Evolutionary conservation across 2,888 invertebrate genomes (phyloP).

Genomic region (Eurytoma californica): DNA sequence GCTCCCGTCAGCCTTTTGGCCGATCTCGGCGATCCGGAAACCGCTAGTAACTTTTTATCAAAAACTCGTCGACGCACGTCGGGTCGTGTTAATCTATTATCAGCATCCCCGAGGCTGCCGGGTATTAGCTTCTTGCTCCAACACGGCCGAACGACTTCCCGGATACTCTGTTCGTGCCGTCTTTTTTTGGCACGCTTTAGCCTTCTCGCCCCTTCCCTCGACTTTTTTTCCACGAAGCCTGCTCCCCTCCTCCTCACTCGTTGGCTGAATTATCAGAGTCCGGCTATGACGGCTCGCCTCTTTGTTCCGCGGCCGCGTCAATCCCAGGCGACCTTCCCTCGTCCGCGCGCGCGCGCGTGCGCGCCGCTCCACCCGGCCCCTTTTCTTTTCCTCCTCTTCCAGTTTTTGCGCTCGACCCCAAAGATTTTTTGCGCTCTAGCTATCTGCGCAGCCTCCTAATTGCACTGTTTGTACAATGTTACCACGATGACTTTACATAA

Average conservation of each 20-base stretch:
- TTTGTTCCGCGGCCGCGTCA: constrained; percentile 25
- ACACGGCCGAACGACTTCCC: constrained; percentile 12
- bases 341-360: no score
- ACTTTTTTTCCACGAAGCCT: no score
- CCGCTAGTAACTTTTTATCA: background rate
- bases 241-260: no score
- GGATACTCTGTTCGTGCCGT: constrained; percentile 9
- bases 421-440: background rate
- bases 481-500: background rate
- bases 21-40: no score
- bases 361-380: background rate
- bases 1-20: background rate
- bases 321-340: constrained; percentile 23
- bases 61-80: background rate
- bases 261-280: background rate
- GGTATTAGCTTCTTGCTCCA: constrained; percentile 18
- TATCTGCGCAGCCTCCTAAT: constrained; percentile 3
- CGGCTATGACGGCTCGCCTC: constrained; percentile 18
- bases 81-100: constrained; percentile 36
- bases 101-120: background rate
- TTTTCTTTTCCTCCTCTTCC: background rate
- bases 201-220: background rate
- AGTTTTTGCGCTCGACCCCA: background rate
- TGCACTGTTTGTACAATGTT: constrained; percentile 7
- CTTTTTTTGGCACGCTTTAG: background rate